Percentiles rank a stretch among this genome's conserved stretches.
Evolutionary conservation across 1,140 invertebrate species (phyloP).

Genomic region (Macrosteles quadrilineatus): DNA sequence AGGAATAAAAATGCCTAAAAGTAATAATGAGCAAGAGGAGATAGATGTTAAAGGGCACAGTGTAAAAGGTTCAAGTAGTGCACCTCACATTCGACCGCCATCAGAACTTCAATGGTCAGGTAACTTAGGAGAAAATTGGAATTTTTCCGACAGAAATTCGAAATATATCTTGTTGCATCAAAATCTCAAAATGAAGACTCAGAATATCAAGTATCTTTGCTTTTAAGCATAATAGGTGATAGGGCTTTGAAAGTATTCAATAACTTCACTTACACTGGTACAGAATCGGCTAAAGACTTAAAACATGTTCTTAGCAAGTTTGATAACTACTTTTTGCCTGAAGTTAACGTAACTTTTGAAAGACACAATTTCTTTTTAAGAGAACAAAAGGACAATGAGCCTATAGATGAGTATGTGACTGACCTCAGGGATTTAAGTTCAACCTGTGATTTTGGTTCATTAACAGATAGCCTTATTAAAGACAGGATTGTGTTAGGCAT

Average conservation of each 20-base stretch:
- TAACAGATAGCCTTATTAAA: background rate
- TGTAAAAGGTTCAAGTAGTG: too few species aligned
- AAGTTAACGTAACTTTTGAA: background rate
- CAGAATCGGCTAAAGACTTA: background rate
- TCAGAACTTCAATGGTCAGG: background rate
- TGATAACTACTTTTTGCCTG: background rate
- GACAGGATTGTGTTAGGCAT: background rate
- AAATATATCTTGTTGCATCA: background rate
- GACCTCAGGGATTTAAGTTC: background rate
- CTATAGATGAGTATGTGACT: background rate
- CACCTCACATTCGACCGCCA: background rate
- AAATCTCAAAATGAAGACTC: background rate
- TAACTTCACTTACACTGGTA: background rate
- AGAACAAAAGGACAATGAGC: background rate
- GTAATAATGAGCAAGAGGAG: too few species aligned
- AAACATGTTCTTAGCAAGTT: background rate
- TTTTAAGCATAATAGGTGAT: background rate
- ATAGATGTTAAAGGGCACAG: too few species aligned
- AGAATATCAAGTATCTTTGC: background rate
- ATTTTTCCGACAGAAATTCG: conserved; percentile 4
- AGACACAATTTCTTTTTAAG: conserved; percentile 6
- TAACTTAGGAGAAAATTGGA: background rate
- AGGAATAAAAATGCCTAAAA: too few species aligned
- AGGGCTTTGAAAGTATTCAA: conserved; percentile 6
- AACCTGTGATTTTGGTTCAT: background rate